phyloP scores from a whole-genome alignment of 2,797 vertebrate species.

The Sphenodon punctatus region DNA sequence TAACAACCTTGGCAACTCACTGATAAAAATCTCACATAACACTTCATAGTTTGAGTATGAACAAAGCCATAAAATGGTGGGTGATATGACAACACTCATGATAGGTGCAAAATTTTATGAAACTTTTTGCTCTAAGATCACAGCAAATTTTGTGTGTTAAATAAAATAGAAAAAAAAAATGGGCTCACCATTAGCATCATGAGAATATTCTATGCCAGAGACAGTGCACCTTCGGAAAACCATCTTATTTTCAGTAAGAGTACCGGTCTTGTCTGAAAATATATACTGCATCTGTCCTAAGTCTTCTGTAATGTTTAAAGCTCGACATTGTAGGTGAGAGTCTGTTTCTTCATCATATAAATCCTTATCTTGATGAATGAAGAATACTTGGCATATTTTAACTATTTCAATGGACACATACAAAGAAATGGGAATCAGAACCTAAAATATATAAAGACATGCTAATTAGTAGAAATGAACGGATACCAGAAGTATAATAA shows the following conservation, averaged over 20 bases:
- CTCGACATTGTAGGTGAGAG: constrained; percentile 92
- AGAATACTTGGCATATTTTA: constrained; percentile 96
- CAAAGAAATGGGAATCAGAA: constrained; percentile 97
- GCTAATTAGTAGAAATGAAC: constrained; percentile 12
- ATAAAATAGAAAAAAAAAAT: neutral
- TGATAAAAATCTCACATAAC: neutral
- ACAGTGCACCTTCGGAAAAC: constrained; percentile 96
- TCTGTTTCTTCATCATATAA: constrained; percentile 95
- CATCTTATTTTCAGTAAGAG: constrained; percentile 98
- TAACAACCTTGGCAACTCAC: neutral
- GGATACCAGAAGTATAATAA: neutral
- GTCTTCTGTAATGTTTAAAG: constrained; percentile 97
- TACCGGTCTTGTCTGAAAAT: constrained; percentile 98
- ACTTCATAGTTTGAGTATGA: neutral
- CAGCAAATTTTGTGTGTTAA: neutral
- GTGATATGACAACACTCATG: neutral
- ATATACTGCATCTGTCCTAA: constrained; percentile 97
- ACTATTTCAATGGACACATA: constrained; percentile 98
- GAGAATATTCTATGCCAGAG: constrained; percentile 94
- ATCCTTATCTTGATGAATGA: constrained; percentile 95
- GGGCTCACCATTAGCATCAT: constrained; percentile 92
- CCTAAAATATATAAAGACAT: constrained; percentile 73
- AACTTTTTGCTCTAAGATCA: constrained; percentile 10
- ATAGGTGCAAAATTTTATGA: accelerated
- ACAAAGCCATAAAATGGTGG: neutral